These are phyloP conservation scores for Archivesica marissinica DNA, from an alignment of 1,140 invertebrate species.

Conservation along the genomic window DNA sequence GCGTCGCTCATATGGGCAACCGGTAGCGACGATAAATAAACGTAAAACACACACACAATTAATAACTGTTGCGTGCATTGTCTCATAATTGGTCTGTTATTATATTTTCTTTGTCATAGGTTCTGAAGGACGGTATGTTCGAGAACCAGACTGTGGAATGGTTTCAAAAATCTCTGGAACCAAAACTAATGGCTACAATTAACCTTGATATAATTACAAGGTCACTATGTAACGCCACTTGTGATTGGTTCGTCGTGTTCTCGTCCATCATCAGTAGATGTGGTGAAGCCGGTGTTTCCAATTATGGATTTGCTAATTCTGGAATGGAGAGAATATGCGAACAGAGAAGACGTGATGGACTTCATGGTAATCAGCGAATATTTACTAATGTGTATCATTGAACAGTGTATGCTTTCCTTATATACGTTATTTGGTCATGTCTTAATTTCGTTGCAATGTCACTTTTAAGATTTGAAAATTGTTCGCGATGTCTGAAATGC, in stretches of 20 bases:
- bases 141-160: constrained; percentile 93
- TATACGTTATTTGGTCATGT: no score
- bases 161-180: constrained; percentile 88
- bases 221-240: constrained; percentile 86
- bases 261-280: constrained; percentile 97
- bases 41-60: no score
- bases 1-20: no score
- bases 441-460: no score
- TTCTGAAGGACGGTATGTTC: constrained; percentile 93
- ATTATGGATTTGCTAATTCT: constrained; percentile 98
- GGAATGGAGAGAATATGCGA: constrained; percentile 98
- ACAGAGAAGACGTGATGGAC: constrained; percentile 89
- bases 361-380: constrained; percentile 90
- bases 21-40: no score
- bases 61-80: no score
- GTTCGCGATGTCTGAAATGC: no score
- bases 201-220: constrained; percentile 91
- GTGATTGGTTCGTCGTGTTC: constrained; percentile 96
- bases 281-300: constrained; percentile 97
- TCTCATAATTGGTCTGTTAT: no score
- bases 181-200: constrained; percentile 88
- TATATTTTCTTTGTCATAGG: constrained; percentile 81
- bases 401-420: no score
- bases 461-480: no score
- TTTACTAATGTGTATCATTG: no score